These are phyloP conservation scores for Caenorhabditis plicata DNA, from an alignment of 2,888 invertebrate genomes.

Conservation along the genomic window DNA sequence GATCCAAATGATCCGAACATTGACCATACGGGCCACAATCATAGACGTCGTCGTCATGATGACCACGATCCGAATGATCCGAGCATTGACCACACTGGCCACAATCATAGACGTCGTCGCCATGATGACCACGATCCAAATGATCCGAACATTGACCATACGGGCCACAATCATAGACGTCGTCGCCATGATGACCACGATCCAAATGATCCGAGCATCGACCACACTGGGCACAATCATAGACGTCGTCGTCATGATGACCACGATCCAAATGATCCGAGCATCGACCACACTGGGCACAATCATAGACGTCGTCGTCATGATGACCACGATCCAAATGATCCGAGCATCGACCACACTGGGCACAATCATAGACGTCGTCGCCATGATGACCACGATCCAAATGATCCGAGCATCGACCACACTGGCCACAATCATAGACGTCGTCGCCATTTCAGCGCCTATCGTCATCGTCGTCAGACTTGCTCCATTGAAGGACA, in stretches of 20 bases:
- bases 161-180: conserved; percentile 31
- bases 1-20: conserved; percentile 38
- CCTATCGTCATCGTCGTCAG: conserved; percentile 18
- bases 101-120: conserved; percentile 28
- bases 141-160: conserved; percentile 24
- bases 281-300: conserved; percentile 11
- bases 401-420: conserved; percentile 26
- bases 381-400: conserved; percentile 11
- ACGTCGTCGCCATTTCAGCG: neutral
- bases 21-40: conserved; percentile 34
- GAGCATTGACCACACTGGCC: conserved; percentile 33
- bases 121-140: neutral
- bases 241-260: conserved; percentile 20
- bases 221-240: conserved; percentile 39
- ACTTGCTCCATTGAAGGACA: conserved; percentile 26
- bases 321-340: conserved; percentile 33
- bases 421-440: conserved; percentile 20
- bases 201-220: conserved; percentile 31
- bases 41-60: conserved; percentile 8
- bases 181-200: conserved; percentile 12
- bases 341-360: conserved; percentile 22
- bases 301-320: conserved; percentile 10
- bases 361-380: conserved; percentile 14
- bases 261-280: conserved; percentile 13
- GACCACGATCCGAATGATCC: conserved; percentile 39